A percentile compares a stretch with the other conserved stretches of the same genome.
Conservation (phyloP, 2,888 invertebrate species). For the Nymphalis c-album region DNA sequence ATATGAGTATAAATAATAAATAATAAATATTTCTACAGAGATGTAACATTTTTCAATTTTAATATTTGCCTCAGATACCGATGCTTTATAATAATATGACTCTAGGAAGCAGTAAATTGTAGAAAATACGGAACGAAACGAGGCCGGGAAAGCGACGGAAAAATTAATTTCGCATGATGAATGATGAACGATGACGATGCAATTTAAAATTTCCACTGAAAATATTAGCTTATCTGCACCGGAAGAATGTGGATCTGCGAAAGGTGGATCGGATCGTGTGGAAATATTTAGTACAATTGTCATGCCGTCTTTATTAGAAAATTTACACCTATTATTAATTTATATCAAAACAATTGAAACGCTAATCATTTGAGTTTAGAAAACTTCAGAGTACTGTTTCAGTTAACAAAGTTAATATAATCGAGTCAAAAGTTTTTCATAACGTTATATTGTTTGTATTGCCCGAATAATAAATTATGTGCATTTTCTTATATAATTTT, state of each 20-base stretch:
- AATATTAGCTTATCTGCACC: conserved; percentile 51
- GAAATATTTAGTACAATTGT: not conserved
- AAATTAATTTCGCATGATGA: conserved; percentile 79
- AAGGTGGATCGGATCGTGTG: not conserved
- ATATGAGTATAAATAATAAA: not conserved
- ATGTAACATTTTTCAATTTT: conserved; percentile 43
- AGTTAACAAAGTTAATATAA: conserved; percentile 15
- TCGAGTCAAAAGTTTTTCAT: conserved; percentile 18
- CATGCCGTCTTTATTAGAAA: not conserved
- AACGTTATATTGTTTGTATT: conserved; percentile 6
- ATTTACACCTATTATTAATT: not conserved
- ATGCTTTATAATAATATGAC: conserved; percentile 64
- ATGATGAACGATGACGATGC: conserved; percentile 76
- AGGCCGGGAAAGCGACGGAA: conserved; percentile 58
- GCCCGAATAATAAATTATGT: conserved; percentile 23
- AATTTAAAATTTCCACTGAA: conserved; percentile 67
- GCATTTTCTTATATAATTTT: not conserved
- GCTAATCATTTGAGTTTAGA: conserved; percentile 12
- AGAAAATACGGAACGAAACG: conserved; percentile 63
- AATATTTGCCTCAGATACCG: conserved; percentile 51
- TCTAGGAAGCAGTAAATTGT: conserved; percentile 66
- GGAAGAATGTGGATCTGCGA: conserved; percentile 13
- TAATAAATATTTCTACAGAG: not conserved
- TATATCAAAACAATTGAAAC: not conserved
- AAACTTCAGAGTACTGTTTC: conserved; percentile 11